phyloP scores from a whole-genome alignment of 2,797 vertebrate genomes.

The Neosalanx taihuensis region DNA sequence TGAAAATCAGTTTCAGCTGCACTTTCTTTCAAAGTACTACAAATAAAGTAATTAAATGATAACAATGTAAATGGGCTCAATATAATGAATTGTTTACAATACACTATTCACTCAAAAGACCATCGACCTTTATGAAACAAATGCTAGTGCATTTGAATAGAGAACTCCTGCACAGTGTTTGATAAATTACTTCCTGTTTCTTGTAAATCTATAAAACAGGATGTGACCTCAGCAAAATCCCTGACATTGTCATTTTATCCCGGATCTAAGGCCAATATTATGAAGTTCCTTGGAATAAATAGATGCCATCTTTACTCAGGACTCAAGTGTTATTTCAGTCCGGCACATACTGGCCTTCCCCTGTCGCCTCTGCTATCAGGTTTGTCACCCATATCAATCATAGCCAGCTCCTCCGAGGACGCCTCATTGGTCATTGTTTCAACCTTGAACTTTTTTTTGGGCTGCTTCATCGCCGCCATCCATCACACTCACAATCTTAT shows the following conservation, averaged over 20 bases:
- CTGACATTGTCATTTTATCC: constrained; percentile 2
- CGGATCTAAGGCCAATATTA: constrained; percentile 21
- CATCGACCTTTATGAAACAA: no score
- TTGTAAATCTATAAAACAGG: background rate
- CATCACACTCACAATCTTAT: constrained; percentile 43
- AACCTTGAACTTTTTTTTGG: constrained; percentile 49
- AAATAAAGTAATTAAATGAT: background rate
- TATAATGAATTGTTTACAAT: background rate
- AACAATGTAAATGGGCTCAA: background rate
- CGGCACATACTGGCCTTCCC: constrained; percentile 28
- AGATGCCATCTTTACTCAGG: constrained; percentile 19
- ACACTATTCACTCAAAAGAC: no score
- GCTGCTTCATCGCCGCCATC: constrained; percentile 44
- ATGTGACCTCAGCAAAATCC: background rate
- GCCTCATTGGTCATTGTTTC: constrained; percentile 63
- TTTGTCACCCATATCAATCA: constrained; percentile 64
- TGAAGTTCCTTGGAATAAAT: constrained; percentile 27
- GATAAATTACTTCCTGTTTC: constrained; percentile 3
- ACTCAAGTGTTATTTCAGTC: constrained; percentile 25
- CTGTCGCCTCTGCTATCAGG: constrained; percentile 40
- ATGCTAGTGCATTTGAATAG: background rate
- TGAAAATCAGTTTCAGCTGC: no score
- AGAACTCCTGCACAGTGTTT: background rate
- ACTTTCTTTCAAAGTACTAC: background rate
- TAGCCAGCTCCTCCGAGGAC: constrained; percentile 34